Evolutionary conservation across 2,113 vertebrate genomes (phyloP).

Genomic region (Alces alces): DNA sequence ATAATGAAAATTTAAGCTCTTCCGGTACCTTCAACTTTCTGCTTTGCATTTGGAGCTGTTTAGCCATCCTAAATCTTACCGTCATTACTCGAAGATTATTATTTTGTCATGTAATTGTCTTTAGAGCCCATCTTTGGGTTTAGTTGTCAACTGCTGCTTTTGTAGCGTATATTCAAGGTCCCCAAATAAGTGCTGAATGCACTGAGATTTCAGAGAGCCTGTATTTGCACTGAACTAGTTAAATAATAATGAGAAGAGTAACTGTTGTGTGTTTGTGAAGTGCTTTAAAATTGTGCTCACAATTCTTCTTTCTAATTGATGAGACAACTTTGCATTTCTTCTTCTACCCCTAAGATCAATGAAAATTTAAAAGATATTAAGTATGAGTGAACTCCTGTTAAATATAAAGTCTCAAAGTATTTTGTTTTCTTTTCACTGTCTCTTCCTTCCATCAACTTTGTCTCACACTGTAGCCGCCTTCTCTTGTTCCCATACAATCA

Average conservation of each 20-base stretch:
- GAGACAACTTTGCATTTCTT: neutral
- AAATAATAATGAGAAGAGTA: neutral
- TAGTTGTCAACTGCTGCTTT: neutral
- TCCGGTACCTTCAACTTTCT: neutral
- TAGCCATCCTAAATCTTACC: neutral
- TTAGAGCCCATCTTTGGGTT: neutral
- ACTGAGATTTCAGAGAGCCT: neutral
- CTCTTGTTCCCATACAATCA: neutral
- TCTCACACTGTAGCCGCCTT: neutral
- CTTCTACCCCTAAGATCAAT: neutral
- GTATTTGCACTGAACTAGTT: neutral
- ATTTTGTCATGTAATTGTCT: neutral
- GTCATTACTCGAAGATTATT: neutral
- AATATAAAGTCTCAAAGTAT: neutral
- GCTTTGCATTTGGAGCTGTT: neutral
- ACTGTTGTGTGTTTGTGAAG: neutral
- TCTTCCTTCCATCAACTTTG: neutral
- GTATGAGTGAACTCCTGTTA: neutral
- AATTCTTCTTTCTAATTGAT: neutral
- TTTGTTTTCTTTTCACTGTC: neutral
- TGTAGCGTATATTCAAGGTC: neutral
- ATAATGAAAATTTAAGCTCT: neutral
- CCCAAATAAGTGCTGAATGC: neutral
- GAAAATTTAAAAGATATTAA: neutral
- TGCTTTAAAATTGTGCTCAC: constrained; percentile 7